Percentiles rank a stretch among this genome's conserved stretches.
Evolutionary conservation across 2,113 vertebrate species (phyloP).

Genomic region (Gymnorhina tibicen): DNA sequence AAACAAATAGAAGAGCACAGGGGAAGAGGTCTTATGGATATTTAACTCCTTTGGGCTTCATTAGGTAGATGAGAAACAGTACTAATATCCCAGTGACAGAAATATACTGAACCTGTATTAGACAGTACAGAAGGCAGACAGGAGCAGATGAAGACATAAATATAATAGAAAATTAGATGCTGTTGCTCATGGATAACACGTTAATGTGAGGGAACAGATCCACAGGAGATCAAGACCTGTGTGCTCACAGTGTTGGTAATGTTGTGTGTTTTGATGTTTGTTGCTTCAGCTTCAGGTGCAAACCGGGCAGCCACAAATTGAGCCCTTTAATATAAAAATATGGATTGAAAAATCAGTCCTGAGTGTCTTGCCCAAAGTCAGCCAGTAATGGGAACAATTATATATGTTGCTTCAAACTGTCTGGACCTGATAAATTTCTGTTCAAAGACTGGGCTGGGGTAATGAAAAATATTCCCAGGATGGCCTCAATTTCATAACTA

Average conservation of each 20-base stretch:
- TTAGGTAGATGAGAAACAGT: not conserved
- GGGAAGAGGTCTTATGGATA: not conserved
- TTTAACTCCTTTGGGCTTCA: not conserved
- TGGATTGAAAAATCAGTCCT: not conserved
- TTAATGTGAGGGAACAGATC: not conserved
- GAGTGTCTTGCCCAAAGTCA: not conserved
- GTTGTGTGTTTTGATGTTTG: not conserved
- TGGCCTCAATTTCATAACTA: conserved; percentile 33
- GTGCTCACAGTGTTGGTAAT: not conserved
- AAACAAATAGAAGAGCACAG: not conserved
- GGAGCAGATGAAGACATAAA: not conserved
- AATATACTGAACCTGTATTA: not conserved
- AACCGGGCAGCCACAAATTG: not conserved
- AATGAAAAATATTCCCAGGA: conserved; percentile 45
- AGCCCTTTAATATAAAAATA: not conserved
- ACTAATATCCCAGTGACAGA: not conserved
- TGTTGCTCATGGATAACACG: not conserved
- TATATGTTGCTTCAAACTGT: not conserved
- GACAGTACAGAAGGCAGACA: not conserved
- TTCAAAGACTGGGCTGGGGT: not conserved
- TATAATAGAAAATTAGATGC: not conserved
- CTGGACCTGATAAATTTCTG: not conserved
- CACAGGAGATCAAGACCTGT: not conserved
- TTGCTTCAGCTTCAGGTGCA: not conserved
- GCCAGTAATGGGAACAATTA: not conserved